Base-by-base conservation (phyloP, 2,113 vertebrate genomes). In the Calypte anna region DNA sequence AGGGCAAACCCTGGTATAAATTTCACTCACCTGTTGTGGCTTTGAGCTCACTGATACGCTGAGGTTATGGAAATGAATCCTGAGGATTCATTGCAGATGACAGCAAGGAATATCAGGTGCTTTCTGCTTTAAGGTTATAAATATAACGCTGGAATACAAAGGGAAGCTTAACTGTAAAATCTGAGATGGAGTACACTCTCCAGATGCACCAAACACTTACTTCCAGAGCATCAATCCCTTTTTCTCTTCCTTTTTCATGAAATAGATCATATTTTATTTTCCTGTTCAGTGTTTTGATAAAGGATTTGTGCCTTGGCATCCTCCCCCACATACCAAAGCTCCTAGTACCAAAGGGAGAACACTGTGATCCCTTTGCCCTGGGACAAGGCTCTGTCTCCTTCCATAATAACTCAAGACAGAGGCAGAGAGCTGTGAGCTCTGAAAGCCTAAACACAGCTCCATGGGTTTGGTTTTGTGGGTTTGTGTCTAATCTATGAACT, bases 401-500 rank as follows among this genome's bases (percentile, higher is more conserved):
- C 62, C 15, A 2, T 54, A 79, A 31, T 1, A 2, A 9, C 50
- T 64, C 55, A 33, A 88, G 82, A 23, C 18, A 25, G 27, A 90
- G 76, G 77, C 82, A 63, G 82, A 61, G 54, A 50, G 48, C 38
- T 27, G 12, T 1, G 17, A 93, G 44, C 46, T 92, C 87, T 51
- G 58, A 38, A 70, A 82, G 68, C 51, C 77, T 46, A 7, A 95
- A 51, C 1, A 4, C 64, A 59, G 50, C 48, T 86, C 61, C n/a
- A 24, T 7, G 53, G 62, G 11, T 88, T 94, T 80, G 70, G 75
- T 22, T 96, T 93, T 88, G 89, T 80, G 77, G 93, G 57, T 91
- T 94, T 91, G 28, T 58, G n/a, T 72, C 80, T 96, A 89, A 91
- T 74, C 95, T 93, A 64, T 54, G 69, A 92, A 92, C 91, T 57